These are phyloP conservation scores for Coryphaenoides rupestris DNA, from an alignment of 2,113 vertebrate genomes.

Conservation along the genomic window DNA sequence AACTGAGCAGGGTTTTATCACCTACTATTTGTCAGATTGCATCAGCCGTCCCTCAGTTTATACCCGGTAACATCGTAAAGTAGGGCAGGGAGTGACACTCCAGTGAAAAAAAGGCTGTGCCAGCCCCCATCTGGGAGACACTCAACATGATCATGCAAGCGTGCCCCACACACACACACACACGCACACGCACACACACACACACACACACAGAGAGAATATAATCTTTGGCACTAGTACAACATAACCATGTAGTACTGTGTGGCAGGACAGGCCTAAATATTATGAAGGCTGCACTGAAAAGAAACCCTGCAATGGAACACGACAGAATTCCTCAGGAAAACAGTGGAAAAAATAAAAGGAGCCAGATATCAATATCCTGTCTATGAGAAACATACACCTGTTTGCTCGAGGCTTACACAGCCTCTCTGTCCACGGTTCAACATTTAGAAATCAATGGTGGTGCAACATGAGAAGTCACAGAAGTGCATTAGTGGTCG, in stretches of 20 bases:
- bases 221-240: too few relatives aligned
- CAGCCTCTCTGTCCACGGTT: background rate
- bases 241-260: background rate
- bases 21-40: slow-evolving; percentile 29
- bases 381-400: too few relatives aligned
- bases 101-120: slow-evolving; percentile 33
- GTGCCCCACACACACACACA: too few relatives aligned
- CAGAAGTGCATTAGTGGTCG: background rate
- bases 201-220: slow-evolving; percentile 12
- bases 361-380: background rate
- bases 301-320: too few relatives aligned
- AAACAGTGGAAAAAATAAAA: too few relatives aligned
- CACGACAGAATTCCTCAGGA: background rate
- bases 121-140: slow-evolving; percentile 54
- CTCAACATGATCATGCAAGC: too few relatives aligned
- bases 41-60: slow-evolving; percentile 22
- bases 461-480: background rate
- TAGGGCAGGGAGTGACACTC: slow-evolving; percentile 25
- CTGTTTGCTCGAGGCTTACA: too few relatives aligned
- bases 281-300: background rate
- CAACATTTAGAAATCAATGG: background rate
- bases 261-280: background rate
- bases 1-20: slow-evolving; percentile 28
- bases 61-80: slow-evolving; percentile 38
- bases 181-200: too few relatives aligned